These are phyloP conservation scores for Homarus americanus DNA, from an alignment of 1,140 invertebrate species.

Conservation along the genomic window DNA sequence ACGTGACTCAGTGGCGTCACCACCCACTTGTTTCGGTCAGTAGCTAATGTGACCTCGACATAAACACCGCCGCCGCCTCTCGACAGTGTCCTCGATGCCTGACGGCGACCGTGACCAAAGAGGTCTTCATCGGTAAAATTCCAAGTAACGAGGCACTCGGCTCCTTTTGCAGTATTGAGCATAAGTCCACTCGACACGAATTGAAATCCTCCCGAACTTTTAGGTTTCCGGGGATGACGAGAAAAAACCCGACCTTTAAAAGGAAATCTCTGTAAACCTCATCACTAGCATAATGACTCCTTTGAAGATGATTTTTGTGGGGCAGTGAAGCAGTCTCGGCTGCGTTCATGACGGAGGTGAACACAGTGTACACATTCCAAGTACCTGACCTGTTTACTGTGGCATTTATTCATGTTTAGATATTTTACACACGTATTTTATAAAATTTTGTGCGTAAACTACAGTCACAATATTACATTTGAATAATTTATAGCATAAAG, in stretches of 20 bases:
- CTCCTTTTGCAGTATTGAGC: not conserved
- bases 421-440: not conserved
- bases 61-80: not conserved
- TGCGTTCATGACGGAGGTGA: not conserved
- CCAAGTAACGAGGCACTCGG: slow-evolving; percentile 4
- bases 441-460: not conserved
- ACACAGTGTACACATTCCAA: not conserved
- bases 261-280: slow-evolving; percentile 18
- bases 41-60: not conserved
- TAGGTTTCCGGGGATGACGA: not conserved
- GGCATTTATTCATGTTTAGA: not conserved
- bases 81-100: not conserved
- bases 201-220: slow-evolving; percentile 2
- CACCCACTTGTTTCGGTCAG: too few relatives aligned
- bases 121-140: not conserved
- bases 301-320: slow-evolving; percentile 43
- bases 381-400: not conserved
- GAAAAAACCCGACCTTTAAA: not conserved
- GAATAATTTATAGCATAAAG: not conserved
- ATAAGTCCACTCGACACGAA: not conserved
- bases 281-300: slow-evolving; percentile 35
- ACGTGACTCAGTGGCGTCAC: too few relatives aligned
- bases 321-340: not conserved
- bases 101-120: not conserved
- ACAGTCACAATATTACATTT: not conserved